These are phyloP conservation scores for Phalanger gymnotis DNA, from an alignment of 2,797 vertebrate genomes.

Conservation along the genomic window DNA sequence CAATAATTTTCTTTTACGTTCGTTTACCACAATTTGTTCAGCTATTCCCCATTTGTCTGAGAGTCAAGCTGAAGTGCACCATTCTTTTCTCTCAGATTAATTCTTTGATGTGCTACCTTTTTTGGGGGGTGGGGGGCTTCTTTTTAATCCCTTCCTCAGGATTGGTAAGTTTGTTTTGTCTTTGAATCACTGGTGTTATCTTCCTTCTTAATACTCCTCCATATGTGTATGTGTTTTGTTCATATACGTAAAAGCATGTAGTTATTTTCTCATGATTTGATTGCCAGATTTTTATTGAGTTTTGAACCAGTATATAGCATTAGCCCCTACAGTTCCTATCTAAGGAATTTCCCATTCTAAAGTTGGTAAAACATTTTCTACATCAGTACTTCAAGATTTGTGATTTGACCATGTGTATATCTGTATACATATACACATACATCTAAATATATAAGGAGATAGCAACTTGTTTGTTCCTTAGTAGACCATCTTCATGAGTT, in stretches of 20 bases:
- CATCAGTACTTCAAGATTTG: background rate
- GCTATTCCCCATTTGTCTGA: background rate
- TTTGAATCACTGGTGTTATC: background rate
- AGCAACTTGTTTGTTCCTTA: background rate
- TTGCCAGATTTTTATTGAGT: slow-evolving; percentile 41
- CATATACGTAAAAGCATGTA: background rate
- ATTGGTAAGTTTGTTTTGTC: background rate
- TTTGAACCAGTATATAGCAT: slow-evolving; percentile 3
- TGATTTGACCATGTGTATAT: background rate
- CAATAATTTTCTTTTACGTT: too few relatives aligned
- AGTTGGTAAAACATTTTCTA: slow-evolving; percentile 20
- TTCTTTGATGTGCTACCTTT: background rate
- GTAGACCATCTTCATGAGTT: background rate
- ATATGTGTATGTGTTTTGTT: background rate
- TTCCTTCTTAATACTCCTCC: background rate
- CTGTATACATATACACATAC: background rate
- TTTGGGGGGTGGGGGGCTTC: background rate
- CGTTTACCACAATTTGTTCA: background rate
- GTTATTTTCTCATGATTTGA: slow-evolving; percentile 27
- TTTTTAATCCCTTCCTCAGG: slow-evolving; percentile 12
- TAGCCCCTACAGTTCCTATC: slow-evolving; percentile 11
- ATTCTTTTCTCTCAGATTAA: background rate
- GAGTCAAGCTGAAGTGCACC: background rate
- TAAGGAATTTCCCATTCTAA: slow-evolving; percentile 14
- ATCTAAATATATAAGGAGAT: background rate